These are phyloP conservation scores for Tiliacea citrago DNA, from an alignment of 2,888 invertebrate genomes.

Conservation along the genomic window DNA sequence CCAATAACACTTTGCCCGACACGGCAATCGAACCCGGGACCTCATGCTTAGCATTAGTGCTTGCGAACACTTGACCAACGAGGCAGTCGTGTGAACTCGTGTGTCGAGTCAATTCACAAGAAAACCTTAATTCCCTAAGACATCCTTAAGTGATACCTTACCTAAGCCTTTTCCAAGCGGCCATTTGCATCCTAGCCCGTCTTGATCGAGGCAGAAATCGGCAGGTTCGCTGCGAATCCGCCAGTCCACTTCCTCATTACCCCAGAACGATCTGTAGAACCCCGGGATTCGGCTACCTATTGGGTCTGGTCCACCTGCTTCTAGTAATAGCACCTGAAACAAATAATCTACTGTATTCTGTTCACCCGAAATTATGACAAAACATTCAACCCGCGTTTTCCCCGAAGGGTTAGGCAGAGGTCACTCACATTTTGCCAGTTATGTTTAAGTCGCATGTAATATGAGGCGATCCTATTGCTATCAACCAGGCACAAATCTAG, in stretches of 20 bases:
- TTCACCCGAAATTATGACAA: background rate
- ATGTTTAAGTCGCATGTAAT: too few relatives aligned
- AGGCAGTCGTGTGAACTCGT: too few relatives aligned
- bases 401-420: too few relatives aligned
- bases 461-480: too few relatives aligned
- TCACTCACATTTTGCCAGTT: too few relatives aligned
- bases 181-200: constrained; percentile 91
- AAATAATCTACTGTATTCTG: constrained; percentile 11
- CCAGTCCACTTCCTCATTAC: constrained; percentile 91
- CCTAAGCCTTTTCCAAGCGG: constrained; percentile 93
- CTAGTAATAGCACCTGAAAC: constrained; percentile 78
- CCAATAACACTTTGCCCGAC: too few relatives aligned
- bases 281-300: constrained; percentile 91
- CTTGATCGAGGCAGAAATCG: constrained; percentile 90
- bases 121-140: background rate
- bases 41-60: too few relatives aligned
- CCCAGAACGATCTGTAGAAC: constrained; percentile 89
- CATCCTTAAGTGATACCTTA: too few relatives aligned
- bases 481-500: too few relatives aligned
- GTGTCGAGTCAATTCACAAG: background rate
- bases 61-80: too few relatives aligned
- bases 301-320: constrained; percentile 92
- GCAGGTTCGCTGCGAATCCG: constrained; percentile 91
- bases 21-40: too few relatives aligned
- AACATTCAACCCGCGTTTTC: too few relatives aligned